Evolutionary conservation across 2,113 vertebrate species (phyloP).

Genomic region (Shinisaurus crocodilurus): DNA sequence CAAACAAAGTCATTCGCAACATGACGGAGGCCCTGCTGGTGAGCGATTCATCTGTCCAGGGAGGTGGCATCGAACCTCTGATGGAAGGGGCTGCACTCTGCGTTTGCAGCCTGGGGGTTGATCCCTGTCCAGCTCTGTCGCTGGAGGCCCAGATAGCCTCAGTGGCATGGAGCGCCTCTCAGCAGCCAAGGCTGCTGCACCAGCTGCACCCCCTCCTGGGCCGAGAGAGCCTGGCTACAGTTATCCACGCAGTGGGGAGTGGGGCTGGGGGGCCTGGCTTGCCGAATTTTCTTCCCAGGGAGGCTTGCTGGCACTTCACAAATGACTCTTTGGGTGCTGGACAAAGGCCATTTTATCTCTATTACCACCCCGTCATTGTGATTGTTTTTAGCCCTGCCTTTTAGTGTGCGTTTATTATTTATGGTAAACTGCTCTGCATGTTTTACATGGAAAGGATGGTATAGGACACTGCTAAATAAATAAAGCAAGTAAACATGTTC

Average conservation of each 20-base stretch:
- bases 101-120: too few species aligned
- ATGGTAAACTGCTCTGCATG: background rate
- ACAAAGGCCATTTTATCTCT: background rate
- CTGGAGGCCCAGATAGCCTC: background rate
- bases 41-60: too few species aligned
- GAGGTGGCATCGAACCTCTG: too few species aligned
- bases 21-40: too few species aligned
- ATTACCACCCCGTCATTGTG: accelerated
- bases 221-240: background rate
- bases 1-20: too few species aligned
- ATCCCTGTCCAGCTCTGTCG: background rate
- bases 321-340: too few species aligned
- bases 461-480: background rate
- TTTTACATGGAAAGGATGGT: background rate
- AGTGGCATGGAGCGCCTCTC: background rate
- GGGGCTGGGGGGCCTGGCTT: background rate
- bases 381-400: background rate
- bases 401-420: background rate
- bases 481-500: background rate
- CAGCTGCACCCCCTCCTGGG: background rate
- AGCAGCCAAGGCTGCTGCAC: background rate
- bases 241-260: too few species aligned
- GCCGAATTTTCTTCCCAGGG: background rate
- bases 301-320: background rate
- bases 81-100: too few species aligned